These are phyloP conservation scores for Ectropis grisescens DNA, from an alignment of 1,140 invertebrate species.

Conservation along the genomic window DNA sequence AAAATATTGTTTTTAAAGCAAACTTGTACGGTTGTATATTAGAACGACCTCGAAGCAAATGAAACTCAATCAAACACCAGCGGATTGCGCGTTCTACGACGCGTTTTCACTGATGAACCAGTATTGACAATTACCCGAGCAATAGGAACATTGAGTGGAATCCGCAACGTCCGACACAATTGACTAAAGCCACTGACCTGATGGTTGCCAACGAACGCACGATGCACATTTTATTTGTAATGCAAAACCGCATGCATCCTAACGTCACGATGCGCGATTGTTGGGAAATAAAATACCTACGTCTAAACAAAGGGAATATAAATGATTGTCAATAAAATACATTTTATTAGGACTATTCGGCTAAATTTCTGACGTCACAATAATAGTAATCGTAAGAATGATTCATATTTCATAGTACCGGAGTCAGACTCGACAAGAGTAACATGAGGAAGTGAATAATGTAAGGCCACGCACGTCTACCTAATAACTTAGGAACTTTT, in stretches of 20 bases:
- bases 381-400: no score
- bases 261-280: constrained; percentile 18
- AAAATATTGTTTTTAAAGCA: constrained; percentile 9
- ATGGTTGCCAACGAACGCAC: constrained; percentile 12
- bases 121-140: constrained; percentile 4
- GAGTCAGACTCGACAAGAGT: no score
- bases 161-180: constrained; percentile 24
- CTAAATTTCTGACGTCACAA: no score
- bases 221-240: constrained; percentile 33
- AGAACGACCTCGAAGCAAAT: constrained; percentile 18
- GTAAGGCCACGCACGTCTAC: no score
- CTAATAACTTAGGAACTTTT: no score
- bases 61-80: constrained; percentile 23
- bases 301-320: no score
- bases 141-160: constrained; percentile 20
- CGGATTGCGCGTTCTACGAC: constrained; percentile 12
- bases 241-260: constrained; percentile 46
- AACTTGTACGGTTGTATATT: constrained; percentile 5
- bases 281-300: no score
- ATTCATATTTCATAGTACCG: no score
- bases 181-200: constrained; percentile 16
- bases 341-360: no score
- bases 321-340: no score
- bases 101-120: constrained; percentile 1
- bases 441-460: no score